A percentile compares a stretch with the other conserved stretches of the same genome.
phyloP scores from a whole-genome alignment of 2,888 invertebrate genomes.

The Drosophila basisetae region DNA sequence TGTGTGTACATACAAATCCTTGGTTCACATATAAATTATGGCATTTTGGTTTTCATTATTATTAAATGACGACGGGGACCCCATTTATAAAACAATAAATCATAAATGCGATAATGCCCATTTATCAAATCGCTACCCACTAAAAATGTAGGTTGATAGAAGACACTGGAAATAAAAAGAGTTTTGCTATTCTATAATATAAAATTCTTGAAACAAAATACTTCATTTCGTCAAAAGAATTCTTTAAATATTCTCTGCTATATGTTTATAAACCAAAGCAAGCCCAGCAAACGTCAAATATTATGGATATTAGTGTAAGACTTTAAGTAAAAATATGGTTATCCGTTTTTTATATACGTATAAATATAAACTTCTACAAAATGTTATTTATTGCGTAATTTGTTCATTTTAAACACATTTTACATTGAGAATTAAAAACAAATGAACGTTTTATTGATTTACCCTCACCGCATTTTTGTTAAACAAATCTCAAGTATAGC shows the following conservation, averaged over 20 bases:
- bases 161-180: conserved; percentile 20
- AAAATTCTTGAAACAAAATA: background rate
- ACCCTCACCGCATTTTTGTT: background rate
- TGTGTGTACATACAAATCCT: conserved; percentile 53
- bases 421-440: background rate
- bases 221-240: background rate
- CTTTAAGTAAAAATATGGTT: background rate
- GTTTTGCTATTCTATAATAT: background rate
- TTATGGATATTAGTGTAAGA: background rate
- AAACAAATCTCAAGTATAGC: background rate
- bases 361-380: background rate
- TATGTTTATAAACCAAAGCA: background rate
- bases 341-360: background rate
- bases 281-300: background rate
- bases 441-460: background rate
- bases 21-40: conserved; percentile 69
- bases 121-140: conserved; percentile 61
- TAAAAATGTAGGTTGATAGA: conserved; percentile 13
- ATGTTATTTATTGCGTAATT: background rate
- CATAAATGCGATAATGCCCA: conserved; percentile 67
- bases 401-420: background rate
- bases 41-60: conserved; percentile 55
- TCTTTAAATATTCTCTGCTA: background rate
- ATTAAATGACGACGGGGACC: conserved; percentile 52
- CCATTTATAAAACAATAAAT: conserved; percentile 71